Conservation (phyloP, 2,888 invertebrate species). For the Polydrusus tereticollis region DNA sequence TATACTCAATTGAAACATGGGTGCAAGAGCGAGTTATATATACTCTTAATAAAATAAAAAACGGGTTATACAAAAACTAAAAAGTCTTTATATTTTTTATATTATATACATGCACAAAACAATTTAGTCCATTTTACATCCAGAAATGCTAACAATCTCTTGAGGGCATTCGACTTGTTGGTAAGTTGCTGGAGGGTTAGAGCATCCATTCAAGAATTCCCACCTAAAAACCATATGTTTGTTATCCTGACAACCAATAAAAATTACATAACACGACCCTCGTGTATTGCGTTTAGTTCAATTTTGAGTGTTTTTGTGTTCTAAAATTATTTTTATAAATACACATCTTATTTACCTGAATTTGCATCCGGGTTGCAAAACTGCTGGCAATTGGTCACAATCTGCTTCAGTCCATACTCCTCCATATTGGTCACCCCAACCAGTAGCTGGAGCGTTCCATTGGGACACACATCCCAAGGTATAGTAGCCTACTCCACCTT, state of each 20-base stretch:
- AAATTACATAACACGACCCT: no score
- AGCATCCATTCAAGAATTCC: conserved; percentile 44
- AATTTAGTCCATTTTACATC: conserved; percentile 73
- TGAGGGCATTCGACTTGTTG: conserved; percentile 47
- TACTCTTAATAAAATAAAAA: no score
- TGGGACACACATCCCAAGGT: conserved; percentile 50
- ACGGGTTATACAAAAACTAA: not conserved
- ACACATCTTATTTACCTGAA: conserved; percentile 40
- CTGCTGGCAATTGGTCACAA: conserved; percentile 49
- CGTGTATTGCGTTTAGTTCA: no score
- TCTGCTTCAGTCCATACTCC: conserved; percentile 48
- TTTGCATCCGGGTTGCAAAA: conserved; percentile 48
- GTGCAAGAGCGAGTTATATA: no score
- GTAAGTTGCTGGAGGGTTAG: conserved; percentile 45
- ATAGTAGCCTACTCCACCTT: conserved; percentile 48
- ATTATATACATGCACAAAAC: not conserved
- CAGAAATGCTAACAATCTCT: conserved; percentile 41
- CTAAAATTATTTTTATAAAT: not conserved
- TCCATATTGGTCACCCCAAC: conserved; percentile 55
- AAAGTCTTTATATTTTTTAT: not conserved
- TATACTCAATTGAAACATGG: no score
- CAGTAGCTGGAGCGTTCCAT: conserved; percentile 49
- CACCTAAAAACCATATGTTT: no score
- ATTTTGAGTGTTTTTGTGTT: no score
- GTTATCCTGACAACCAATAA: no score